Base-by-base conservation (phyloP, 2,113 vertebrate genomes). In the Phyllopteryx taeniolatus region DNA sequence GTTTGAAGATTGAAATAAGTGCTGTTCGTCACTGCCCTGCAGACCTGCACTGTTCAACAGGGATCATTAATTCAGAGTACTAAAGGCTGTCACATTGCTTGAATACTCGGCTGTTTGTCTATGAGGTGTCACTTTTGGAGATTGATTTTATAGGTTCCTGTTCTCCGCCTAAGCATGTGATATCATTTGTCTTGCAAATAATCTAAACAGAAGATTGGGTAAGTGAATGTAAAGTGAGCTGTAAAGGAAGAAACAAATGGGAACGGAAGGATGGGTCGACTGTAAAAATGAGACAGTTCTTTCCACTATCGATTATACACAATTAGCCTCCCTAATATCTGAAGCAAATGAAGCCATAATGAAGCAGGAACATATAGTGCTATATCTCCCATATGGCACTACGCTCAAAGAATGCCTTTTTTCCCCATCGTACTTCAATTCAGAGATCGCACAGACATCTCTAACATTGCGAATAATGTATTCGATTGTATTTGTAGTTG, bases 1-100 rank as follows among this genome's bases (percentile, higher is more conserved):
- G 57, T 31, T 0, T 6, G 57, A 12, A 33, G 12, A 31, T 85
- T 79, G 79, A 72, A 88, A 84, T 87, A 84, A 85, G 31, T 72
- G 60, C 83, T 87, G 75, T 61, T 73, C 68, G 60, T 76, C 62
- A 64, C 61, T 71, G 67, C 78, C 82, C 76, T 22, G n/a, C 31
- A 72, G 80, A 67, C 75, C 62, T 76, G 54, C 31, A 67, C 74
- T 60, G 43, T 72, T 74, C 63, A 78, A 72, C 62, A 73, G 67
- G 73, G 62, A 60, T 83, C 79, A 83, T 89, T 81, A 79, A 86
- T 83, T 85, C 81, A 67, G 72, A 31, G 64, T 74, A 75, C 76
- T 86, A 79, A 80, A 84, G 68, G 62, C 84, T 79, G 81, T 86
- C 79, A 35, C 59, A 35, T 61, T 61, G 31, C 59, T 61, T 17